These are phyloP conservation scores for Ictalurus punctatus DNA, from an alignment of 2,113 vertebrate species.

Conservation along the genomic window DNA sequence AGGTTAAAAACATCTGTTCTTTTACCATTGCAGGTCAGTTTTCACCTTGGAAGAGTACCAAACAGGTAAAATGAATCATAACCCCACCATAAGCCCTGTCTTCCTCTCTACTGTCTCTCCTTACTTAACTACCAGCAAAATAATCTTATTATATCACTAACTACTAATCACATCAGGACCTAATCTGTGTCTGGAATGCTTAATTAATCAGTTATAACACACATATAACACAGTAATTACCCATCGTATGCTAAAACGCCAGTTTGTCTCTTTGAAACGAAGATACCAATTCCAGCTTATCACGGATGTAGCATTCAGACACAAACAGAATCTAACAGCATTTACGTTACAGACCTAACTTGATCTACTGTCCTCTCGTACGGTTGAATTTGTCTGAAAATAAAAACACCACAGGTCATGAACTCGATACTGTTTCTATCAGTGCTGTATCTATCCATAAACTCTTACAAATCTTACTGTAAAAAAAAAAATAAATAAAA, in stretches of 20 bases:
- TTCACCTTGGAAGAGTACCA: constrained; percentile 98
- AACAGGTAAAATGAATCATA: constrained; percentile 86
- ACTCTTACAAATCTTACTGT: neutral
- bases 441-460: neutral
- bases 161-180: neutral
- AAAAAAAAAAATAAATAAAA: neutral
- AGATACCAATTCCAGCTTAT: neutral
- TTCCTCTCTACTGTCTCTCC: neutral
- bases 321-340: neutral
- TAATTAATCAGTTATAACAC: neutral
- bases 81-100: constrained; percentile 51
- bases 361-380: neutral
- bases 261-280: neutral
- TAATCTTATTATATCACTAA: constrained; percentile 35
- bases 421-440: neutral
- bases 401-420: neutral
- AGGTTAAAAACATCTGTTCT: constrained; percentile 73
- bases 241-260: neutral
- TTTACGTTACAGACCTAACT: neutral
- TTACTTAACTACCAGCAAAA: constrained; percentile 39
- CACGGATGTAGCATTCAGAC: neutral
- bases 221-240: neutral
- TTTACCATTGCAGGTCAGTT: constrained; percentile 93
- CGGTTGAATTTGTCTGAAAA: neutral
- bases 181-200: neutral